Percentiles rank a stretch among this genome's conserved stretches.
Evolutionary conservation across 2,113 vertebrate genomes (phyloP).

Genomic region (Pangasianodon gigas): DNA sequence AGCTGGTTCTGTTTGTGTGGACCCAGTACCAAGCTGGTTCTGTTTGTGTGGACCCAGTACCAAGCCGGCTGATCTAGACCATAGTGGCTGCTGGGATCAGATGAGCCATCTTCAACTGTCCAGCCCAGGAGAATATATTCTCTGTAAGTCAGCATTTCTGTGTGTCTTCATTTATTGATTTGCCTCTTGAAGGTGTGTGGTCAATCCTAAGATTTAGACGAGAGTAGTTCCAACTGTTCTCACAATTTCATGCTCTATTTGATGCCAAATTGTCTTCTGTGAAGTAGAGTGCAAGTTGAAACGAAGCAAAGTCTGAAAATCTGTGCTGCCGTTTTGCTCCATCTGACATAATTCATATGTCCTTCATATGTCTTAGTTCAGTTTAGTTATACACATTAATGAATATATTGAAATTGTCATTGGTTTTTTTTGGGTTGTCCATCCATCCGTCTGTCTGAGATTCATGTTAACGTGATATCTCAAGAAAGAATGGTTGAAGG

Average conservation of each 20-base stretch:
- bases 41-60: conserved; percentile 34
- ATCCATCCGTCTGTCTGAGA: not conserved
- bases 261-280: not conserved
- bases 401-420: not conserved
- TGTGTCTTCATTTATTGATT: not conserved
- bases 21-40: not conserved
- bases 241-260: not conserved
- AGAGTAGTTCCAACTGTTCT: not conserved
- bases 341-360: not conserved
- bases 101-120: conserved; percentile 74
- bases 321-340: not conserved
- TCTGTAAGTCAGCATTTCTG: conserved; percentile 67
- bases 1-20: too few relatives aligned
- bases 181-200: not conserved
- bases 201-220: not conserved
- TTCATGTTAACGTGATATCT: not conserved
- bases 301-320: not conserved
- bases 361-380: not conserved
- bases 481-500: not conserved
- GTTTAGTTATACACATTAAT: not conserved
- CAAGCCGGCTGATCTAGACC: conserved; percentile 70
- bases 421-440: not conserved
- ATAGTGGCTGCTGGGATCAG: conserved; percentile 71
- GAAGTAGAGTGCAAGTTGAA: not conserved
- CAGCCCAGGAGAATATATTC: conserved; percentile 68